Percentiles rank a stretch among this genome's conserved stretches.
These are phyloP conservation scores for Synchiropus splendidus DNA, from an alignment of 2,113 vertebrate species.

Conservation along the genomic window DNA sequence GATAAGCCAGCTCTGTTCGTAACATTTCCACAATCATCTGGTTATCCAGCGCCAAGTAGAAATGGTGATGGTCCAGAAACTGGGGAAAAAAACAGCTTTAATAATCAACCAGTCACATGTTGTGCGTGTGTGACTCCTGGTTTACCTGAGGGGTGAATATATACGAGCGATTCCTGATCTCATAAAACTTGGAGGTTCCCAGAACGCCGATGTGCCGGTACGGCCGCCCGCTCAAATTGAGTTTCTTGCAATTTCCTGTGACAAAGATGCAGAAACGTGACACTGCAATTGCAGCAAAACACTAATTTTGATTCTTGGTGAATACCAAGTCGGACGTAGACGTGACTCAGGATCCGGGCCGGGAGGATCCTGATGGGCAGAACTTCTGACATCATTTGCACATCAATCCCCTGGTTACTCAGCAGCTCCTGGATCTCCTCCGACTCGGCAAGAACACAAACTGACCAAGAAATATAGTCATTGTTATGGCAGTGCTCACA, in stretches of 20 bases:
- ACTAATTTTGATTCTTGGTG: neutral
- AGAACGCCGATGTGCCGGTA: constrained; percentile 93
- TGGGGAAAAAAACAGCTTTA: constrained; percentile 25
- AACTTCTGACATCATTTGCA: constrained; percentile 81
- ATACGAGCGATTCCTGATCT: constrained; percentile 87
- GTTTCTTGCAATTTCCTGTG: constrained; percentile 80
- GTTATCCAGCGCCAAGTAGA: constrained; percentile 96
- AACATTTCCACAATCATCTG: constrained; percentile 99
- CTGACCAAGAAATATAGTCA: constrained; percentile 58
- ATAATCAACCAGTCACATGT: neutral
- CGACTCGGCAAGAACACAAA: constrained; percentile 86
- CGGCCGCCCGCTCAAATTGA: constrained; percentile 86
- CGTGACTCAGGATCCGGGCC: constrained; percentile 89
- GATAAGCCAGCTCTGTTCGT: constrained; percentile 85
- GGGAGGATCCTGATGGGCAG: constrained; percentile 83
- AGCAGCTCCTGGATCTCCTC: constrained; percentile 78
- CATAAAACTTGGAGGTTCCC: constrained; percentile 95
- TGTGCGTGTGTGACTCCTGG: neutral
- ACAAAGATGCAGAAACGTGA: constrained; percentile 1
- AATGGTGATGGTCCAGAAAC: constrained; percentile 97
- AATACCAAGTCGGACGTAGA: constrained; percentile 89
- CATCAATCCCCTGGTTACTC: constrained; percentile 67
- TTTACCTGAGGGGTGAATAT: constrained; percentile 83
- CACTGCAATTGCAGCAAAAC: neutral
- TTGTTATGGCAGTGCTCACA: no score